Evolutionary conservation across 2,888 invertebrate species (phyloP), one percentile per base, ranked within the genome.

Genomic region (Meteorus colon): DNA sequence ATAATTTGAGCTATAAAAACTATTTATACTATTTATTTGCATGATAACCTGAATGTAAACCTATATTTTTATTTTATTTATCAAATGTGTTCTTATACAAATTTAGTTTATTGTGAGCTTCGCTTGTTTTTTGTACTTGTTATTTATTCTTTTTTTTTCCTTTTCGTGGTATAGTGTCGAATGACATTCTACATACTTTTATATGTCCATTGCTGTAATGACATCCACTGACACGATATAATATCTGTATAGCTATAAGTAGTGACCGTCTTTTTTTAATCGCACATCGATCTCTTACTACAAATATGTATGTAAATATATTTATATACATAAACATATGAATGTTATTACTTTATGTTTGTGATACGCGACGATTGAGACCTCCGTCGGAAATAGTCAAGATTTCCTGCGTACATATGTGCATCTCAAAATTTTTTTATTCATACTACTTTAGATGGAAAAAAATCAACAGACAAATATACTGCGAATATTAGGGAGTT

Each of bases 331-430:
- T 71, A 59, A 60, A 60, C 68, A 63, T 73, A 77, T 78, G 73
- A 80, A 79, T 79, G 79, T 81, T 79, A 81, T 80, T 79, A 70
- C 76, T 65, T 77, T 74, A 78, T 78, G 68, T 77, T 75, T 70
- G 71, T 73, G 59, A 63, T 73, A 72, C 65, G 66, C 74, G 69
- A 77, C 78, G 83, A 87, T 87, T 86, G 86, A 87, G 87, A 86
- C 85, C 86, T 86, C 84, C 82, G 85, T 84, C 81, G 82, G 83
- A 81, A 79, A 83, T 82, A 81, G 78, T 77, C 71, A 77, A 80
- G 71, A 77, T 74, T 65, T 45, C 14, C 16, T n/a, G n/a, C 16
- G 14, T 5, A 2, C 4, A n/a, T n/a, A 51, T 0, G 48, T 48
- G 60, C 60, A 31, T 51, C 31, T 37, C 27, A n/a, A 37, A 45